Evolutionary conservation across 1,140 invertebrate genomes (phyloP).

Genomic region (Adelges cooleyi): DNA sequence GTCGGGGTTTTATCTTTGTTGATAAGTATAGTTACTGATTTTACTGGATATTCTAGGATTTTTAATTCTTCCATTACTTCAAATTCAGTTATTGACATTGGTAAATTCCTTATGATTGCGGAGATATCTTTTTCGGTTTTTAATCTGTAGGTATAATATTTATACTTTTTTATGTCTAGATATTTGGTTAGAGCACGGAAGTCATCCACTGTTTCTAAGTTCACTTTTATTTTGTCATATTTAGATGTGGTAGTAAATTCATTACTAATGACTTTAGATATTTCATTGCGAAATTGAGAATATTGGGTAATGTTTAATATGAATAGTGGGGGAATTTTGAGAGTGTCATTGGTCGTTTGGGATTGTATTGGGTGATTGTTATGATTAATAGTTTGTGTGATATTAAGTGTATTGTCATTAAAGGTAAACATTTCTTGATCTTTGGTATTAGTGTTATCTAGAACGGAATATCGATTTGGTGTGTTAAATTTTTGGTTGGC

Average conservation of each 20-base stretch:
- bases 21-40: neutral
- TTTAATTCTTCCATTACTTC: neutral
- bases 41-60: neutral
- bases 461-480: neutral
- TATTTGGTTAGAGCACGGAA: neutral
- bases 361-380: neutral
- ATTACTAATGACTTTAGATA: neutral
- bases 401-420: too few relatives aligned
- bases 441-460: neutral
- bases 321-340: neutral
- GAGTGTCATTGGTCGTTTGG: neutral
- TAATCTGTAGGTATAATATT: neutral
- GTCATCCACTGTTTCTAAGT: neutral
- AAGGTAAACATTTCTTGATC: too few relatives aligned
- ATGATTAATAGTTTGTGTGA: too few relatives aligned
- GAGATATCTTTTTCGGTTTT: neutral
- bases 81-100: neutral
- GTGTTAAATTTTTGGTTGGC: neutral
- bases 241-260: neutral
- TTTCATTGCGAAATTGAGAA: neutral
- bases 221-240: slow-evolving; percentile 1
- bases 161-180: neutral
- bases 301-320: neutral
- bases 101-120: neutral
- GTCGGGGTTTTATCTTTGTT: neutral